phyloP scores from a whole-genome alignment of 2,888 invertebrate genomes.

The Tenodera sinensis region DNA sequence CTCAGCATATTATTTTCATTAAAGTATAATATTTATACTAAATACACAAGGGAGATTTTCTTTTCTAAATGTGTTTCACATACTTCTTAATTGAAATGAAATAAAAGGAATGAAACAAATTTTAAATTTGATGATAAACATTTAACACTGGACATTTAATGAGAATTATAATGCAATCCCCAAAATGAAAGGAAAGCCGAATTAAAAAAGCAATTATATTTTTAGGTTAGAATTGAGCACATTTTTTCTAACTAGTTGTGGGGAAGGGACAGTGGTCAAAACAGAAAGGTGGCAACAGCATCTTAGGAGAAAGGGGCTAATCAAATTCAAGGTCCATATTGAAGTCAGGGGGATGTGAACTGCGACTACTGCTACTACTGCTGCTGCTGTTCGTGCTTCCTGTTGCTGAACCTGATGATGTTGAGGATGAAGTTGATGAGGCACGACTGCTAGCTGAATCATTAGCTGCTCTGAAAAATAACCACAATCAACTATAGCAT shows the following conservation, averaged over 20 bases:
- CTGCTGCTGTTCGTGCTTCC: slow-evolving; percentile 5
- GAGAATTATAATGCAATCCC: not conserved
- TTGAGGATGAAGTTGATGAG: slow-evolving; percentile 28
- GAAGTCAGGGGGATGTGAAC: slow-evolving; percentile 23
- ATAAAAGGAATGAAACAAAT: not conserved
- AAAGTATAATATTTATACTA: not conserved
- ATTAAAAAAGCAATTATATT: not conserved
- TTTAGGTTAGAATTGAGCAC: not conserved
- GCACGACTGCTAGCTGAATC: slow-evolving; percentile 25
- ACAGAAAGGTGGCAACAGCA: not conserved
- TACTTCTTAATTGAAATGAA: not conserved
- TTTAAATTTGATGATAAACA: not conserved
- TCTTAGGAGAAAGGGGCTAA: slow-evolving; percentile 8
- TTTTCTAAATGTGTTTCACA: not conserved
- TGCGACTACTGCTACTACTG: slow-evolving; percentile 22
- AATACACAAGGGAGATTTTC: not conserved
- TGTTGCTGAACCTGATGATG: slow-evolving; percentile 5
- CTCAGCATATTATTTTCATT: not conserved
- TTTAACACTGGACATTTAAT: not conserved
- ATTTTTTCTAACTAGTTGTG: not conserved
- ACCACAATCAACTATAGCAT: not conserved
- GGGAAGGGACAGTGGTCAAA: not conserved
- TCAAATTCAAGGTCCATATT: slow-evolving; percentile 31
- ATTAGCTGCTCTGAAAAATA: slow-evolving; percentile 26
- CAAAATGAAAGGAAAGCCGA: not conserved